phyloP scores from a whole-genome alignment of 2,797 vertebrate species.

The Semotilus atromaculatus region DNA sequence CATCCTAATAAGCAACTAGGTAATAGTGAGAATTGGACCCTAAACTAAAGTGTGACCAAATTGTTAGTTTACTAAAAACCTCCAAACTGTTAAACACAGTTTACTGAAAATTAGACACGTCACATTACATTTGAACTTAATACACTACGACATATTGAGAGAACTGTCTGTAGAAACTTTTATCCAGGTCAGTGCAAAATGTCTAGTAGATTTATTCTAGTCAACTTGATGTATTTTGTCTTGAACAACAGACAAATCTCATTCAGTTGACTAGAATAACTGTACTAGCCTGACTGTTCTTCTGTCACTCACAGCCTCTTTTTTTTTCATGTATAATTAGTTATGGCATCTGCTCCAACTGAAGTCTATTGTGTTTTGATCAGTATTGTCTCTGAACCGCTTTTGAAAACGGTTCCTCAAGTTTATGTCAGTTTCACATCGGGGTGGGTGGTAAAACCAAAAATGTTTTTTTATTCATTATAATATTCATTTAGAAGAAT shows the following conservation, averaged over 20 bases:
- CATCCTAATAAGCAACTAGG: too few relatives aligned
- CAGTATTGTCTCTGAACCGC: neutral
- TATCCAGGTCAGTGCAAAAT: neutral
- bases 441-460: neutral
- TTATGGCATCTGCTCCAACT: neutral
- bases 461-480: neutral
- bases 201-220: neutral
- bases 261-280: neutral
- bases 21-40: too few relatives aligned
- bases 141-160: neutral
- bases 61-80: neutral
- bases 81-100: neutral
- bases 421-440: neutral
- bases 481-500: neutral
- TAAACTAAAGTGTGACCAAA: too few relatives aligned
- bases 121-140: neutral
- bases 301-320: neutral
- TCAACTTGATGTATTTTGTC: neutral
- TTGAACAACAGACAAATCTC: neutral
- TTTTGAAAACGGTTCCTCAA: too few relatives aligned
- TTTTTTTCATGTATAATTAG: constrained; percentile 1
- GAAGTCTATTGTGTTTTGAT: neutral
- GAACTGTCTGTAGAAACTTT: neutral
- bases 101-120: neutral
- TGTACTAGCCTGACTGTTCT: neutral